Conservation (phyloP, 2,888 invertebrate species). For the Apotomis turbidana region DNA sequence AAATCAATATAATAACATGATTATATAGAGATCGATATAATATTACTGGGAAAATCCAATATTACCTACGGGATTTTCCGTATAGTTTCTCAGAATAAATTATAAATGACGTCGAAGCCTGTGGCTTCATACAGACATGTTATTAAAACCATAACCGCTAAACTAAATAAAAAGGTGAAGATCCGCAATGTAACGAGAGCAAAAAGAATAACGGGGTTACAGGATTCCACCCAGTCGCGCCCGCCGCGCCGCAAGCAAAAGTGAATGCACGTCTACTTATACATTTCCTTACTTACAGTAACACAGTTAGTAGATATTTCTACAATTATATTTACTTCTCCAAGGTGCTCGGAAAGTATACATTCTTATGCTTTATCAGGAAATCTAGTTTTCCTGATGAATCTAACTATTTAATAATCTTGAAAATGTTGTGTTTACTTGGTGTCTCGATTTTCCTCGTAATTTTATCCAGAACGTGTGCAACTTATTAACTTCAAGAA, state of each 20-base stretch:
- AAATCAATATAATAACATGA: neutral
- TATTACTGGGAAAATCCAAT: constrained; percentile 1
- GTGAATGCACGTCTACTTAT: constrained; percentile 4
- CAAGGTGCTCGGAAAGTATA: neutral
- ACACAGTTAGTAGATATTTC: neutral
- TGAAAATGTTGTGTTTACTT: too few species aligned
- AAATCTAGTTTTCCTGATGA: neutral
- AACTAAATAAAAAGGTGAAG: constrained; percentile 61
- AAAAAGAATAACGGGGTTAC: constrained; percentile 75
- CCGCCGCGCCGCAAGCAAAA: constrained; percentile 44
- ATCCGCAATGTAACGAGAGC: constrained; percentile 63
- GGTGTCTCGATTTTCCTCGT: too few species aligned
- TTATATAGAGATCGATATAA: neutral
- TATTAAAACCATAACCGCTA: constrained; percentile 55
- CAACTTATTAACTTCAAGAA: too few species aligned
- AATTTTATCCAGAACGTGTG: too few species aligned
- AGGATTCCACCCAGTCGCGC: constrained; percentile 63
- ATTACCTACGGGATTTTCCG: constrained; percentile 8
- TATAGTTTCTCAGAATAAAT: constrained; percentile 7
- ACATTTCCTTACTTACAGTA: neutral
- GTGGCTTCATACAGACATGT: constrained; percentile 47
- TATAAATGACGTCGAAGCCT: constrained; percentile 9
- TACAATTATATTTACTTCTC: neutral
- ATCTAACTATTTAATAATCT: neutral
- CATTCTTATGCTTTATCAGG: neutral